phyloP scores from a whole-genome alignment of 2,797 vertebrate species.

The Rhinoraja longicauda region DNA sequence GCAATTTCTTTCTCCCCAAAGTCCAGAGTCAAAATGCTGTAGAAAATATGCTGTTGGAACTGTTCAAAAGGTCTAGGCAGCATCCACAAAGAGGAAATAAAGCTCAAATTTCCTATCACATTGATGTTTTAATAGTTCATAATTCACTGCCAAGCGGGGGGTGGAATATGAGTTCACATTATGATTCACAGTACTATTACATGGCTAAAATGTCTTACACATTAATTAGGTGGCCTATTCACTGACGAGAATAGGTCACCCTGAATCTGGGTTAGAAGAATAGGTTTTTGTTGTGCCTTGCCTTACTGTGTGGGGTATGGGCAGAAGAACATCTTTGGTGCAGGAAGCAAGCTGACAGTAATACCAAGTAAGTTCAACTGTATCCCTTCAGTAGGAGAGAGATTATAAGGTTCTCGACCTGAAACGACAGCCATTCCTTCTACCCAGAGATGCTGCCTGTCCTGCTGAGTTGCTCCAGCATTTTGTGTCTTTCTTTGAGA shows the following conservation, averaged over 20 bases:
- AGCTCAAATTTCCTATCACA: neutral
- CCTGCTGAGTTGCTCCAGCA: too few relatives aligned
- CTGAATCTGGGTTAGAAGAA: neutral
- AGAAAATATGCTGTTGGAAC: neutral
- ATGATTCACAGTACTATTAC: neutral
- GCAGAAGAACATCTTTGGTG: neutral
- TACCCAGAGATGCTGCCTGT: too few relatives aligned
- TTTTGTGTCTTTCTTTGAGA: too few relatives aligned
- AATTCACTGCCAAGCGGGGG: neutral
- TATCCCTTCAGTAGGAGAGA: neutral
- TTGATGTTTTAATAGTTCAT: neutral
- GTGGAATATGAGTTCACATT: neutral
- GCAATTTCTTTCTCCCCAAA: neutral
- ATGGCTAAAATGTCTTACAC: neutral
- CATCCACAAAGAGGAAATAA: neutral
- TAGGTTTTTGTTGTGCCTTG: neutral
- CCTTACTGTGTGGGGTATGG: neutral
- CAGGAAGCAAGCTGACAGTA: neutral
- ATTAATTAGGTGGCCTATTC: too few relatives aligned
- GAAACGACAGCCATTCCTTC: too few relatives aligned
- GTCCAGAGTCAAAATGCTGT: too few relatives aligned
- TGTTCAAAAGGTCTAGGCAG: neutral
- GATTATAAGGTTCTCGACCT: too few relatives aligned
- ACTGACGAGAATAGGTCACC: neutral
- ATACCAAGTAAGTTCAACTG: neutral